Percentiles rank a stretch among this genome's conserved stretches.
phyloP scores from a whole-genome alignment of 30 jellyfish, hydroid and myxozoan species.

The Pelagia noctiluca region DNA sequence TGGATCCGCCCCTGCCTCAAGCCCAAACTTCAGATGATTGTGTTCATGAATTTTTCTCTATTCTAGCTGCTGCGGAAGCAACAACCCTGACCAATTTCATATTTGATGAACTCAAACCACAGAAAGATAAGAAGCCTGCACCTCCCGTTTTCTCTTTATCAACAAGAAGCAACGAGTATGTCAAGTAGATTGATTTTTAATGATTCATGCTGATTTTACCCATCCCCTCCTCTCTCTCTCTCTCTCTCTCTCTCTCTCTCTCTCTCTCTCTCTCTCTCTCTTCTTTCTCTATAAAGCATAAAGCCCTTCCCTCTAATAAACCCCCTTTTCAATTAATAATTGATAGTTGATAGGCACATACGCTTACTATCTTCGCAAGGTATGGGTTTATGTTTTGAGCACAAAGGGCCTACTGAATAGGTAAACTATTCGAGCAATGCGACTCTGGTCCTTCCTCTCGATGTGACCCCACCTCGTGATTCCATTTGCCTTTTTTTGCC shows the following conservation, averaged over 20 bases:
- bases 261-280: too few species aligned
- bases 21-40: not conserved
- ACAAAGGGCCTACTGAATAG: too few species aligned
- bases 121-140: conserved; percentile 49
- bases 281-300: too few species aligned
- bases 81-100: conserved; percentile 37
- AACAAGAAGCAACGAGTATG: conserved; percentile 35
- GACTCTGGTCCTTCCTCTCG: too few species aligned
- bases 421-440: too few species aligned
- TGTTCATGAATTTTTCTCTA: not conserved
- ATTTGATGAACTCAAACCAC: conserved; percentile 71
- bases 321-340: too few species aligned
- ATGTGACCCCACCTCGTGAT: too few species aligned
- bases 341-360: not conserved
- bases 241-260: not conserved
- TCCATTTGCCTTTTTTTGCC: too few species aligned
- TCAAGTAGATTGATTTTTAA: not conserved
- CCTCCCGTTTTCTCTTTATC: conserved; percentile 17
- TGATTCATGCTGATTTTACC: not conserved
- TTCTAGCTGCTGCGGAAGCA: conserved; percentile 95
- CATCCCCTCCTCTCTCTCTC: not conserved
- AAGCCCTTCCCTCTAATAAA: too few species aligned
- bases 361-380: too few species aligned
- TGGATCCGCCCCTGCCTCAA: not conserved
- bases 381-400: too few species aligned